These are phyloP conservation scores for Dasypus novemcinctus DNA, from an alignment of 2,113 vertebrate species.

Conservation along the genomic window DNA sequence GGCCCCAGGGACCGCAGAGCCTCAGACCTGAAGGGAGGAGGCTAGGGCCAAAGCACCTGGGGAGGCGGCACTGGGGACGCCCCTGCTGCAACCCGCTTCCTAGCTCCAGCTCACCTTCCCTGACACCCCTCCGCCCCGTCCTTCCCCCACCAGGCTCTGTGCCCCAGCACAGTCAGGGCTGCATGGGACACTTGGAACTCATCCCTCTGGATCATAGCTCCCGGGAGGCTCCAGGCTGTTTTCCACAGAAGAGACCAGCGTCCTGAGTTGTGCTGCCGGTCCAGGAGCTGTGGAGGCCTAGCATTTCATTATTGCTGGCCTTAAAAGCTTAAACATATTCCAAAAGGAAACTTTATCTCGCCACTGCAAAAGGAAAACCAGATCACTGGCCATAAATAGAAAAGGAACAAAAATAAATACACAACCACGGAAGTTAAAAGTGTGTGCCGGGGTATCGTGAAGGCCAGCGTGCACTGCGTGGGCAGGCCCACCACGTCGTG, in stretches of 20 bases:
- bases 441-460: neutral
- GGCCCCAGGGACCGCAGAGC: neutral
- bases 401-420: neutral
- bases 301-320: neutral
- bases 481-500: neutral
- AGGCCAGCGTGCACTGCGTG: neutral
- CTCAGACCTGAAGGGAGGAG: neutral
- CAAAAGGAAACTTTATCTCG: neutral
- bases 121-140: too few species aligned
- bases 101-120: neutral
- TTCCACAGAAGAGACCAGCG: neutral
- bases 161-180: neutral
- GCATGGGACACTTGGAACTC: neutral
- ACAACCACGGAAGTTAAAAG: neutral
- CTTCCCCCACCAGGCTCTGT: neutral
- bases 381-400: slow-evolving; percentile 29
- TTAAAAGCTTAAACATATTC: slow-evolving; percentile 4
- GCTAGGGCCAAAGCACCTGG: neutral
- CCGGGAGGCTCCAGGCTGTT: neutral
- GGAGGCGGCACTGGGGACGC: neutral
- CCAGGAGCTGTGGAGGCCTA: neutral
- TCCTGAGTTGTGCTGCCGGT: neutral
- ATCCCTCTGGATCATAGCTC: neutral
- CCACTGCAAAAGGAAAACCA: neutral
- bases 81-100: neutral